Base-by-base conservation (phyloP, 2,797 vertebrate genomes). In the Steatocranus sp. region DNA sequence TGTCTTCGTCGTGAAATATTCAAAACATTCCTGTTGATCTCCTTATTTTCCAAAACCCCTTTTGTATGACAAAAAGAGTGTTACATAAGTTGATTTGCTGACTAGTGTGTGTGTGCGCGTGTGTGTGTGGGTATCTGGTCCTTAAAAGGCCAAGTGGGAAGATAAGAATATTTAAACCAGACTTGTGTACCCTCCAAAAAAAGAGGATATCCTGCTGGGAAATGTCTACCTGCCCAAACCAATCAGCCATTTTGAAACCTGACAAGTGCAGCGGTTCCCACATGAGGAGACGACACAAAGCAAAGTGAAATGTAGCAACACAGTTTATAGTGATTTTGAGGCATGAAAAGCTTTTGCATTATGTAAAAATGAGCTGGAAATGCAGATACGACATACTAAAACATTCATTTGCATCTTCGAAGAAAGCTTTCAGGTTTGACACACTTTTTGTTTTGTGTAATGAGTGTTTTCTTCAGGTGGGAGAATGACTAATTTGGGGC, bases 1-100 rank as follows among this genome's bases (percentile, higher is more conserved):
- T 2, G 46, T 78, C 79, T 86, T 87, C 70, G 82, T 90, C 81
- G 78, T 90, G 79, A 93, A 93, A 87, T 88, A 88, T 91, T 93
- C 84, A 91, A 83, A 88, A 82, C 61, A 81, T 58, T 76, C 56
- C 11, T 63, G 74, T 88, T 90, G 78, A 89, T 88, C 90, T 76
- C 48, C 80, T 87, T 87, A 82, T 79, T 90, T 88, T 87, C 17
- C 51, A 84, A 87, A 90, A 82, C 7, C 7, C 8, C 43, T 80
- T 93, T 83, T 86, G 79, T 81, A 87, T 88, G 83, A 89, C 83
- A 92, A 89, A 90, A 83, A 79, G 34, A 86, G 25, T 75, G 34
- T 90, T 92, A 78, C 2, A 5, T 89, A 90, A 86, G 43, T 89
- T 83, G 80, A 89, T 86, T 76, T 80, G 38, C 76, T 82, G 81